These are phyloP conservation scores for Petrocephalus zakoni DNA, from an alignment of 2,113 vertebrate genomes.

Conservation along the genomic window DNA sequence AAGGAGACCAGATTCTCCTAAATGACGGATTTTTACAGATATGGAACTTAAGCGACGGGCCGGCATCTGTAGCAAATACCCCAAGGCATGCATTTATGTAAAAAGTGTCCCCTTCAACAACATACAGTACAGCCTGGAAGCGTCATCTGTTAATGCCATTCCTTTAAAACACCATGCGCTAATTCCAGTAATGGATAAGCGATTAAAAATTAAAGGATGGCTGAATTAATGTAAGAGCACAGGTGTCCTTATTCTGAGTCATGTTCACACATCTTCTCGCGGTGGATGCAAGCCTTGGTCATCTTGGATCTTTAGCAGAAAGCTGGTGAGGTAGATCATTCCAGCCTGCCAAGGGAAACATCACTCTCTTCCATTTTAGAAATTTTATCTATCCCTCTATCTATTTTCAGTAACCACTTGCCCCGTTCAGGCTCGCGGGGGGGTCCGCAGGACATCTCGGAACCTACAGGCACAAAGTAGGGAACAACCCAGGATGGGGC, in stretches of 20 bases:
- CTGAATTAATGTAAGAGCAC: neutral
- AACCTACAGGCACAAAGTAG: neutral
- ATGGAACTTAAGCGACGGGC: neutral
- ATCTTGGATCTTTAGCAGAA: neutral
- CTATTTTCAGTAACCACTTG: neutral
- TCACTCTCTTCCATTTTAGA: neutral
- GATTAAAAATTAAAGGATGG: neutral
- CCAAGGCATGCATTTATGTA: neutral
- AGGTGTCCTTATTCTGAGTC: neutral
- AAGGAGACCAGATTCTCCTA: too few species aligned
- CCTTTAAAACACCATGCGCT: neutral
- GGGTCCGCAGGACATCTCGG: neutral
- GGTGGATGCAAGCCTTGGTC: neutral
- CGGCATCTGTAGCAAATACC: neutral
- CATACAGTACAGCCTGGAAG: neutral
- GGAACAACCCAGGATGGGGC: neutral
- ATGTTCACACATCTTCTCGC: neutral
- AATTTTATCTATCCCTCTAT: neutral
- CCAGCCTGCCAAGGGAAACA: neutral
- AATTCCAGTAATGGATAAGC: neutral
- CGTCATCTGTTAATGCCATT: neutral
- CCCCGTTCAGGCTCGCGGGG: neutral
- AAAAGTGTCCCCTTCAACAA: neutral
- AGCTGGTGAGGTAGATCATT: neutral
- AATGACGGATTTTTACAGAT: neutral